Evolutionary conservation across 2,888 invertebrate genomes (phyloP).

Genomic region (Strigamia transsilvanica): DNA sequence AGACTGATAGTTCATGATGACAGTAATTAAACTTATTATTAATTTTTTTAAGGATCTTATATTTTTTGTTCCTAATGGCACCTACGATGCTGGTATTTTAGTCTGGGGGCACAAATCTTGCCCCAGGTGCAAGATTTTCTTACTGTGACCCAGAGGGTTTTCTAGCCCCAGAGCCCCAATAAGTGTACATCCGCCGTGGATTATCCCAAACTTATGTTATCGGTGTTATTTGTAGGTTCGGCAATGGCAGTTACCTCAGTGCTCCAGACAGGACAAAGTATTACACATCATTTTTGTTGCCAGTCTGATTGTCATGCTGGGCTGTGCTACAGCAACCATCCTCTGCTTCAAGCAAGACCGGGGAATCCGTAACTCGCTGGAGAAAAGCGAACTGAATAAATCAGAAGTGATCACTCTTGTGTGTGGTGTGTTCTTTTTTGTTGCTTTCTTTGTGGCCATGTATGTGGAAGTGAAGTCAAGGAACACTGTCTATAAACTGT

Average conservation of each 20-base stretch:
- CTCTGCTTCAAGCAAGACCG: slow-evolving; percentile 67
- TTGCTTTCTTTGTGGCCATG: slow-evolving; percentile 69
- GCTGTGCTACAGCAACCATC: slow-evolving; percentile 67
- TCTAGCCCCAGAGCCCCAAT: no score
- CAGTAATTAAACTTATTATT: no score
- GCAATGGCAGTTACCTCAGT: slow-evolving; percentile 66
- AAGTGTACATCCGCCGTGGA: no score
- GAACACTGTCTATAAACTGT: slow-evolving; percentile 66
- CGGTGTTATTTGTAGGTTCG: slow-evolving; percentile 62
- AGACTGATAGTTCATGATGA: no score
- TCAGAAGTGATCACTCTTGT: slow-evolving; percentile 68
- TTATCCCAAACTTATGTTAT: no score
- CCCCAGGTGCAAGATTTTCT: no score
- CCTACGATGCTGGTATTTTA: no score
- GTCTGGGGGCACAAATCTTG: no score
- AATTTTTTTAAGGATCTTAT: no score
- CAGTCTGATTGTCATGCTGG: slow-evolving; percentile 66
- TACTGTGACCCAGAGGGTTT: no score
- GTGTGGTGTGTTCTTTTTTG: slow-evolving; percentile 68
- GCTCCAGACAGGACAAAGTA: slow-evolving; percentile 66
- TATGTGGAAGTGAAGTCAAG: slow-evolving; percentile 68
- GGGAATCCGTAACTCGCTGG: slow-evolving; percentile 58
- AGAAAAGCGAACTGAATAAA: slow-evolving; percentile 64
- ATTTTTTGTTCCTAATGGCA: no score
- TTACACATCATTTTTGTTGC: slow-evolving; percentile 67